These are phyloP conservation scores for Colostygia pectinataria DNA, from an alignment of 2,888 invertebrate species.

Conservation along the genomic window DNA sequence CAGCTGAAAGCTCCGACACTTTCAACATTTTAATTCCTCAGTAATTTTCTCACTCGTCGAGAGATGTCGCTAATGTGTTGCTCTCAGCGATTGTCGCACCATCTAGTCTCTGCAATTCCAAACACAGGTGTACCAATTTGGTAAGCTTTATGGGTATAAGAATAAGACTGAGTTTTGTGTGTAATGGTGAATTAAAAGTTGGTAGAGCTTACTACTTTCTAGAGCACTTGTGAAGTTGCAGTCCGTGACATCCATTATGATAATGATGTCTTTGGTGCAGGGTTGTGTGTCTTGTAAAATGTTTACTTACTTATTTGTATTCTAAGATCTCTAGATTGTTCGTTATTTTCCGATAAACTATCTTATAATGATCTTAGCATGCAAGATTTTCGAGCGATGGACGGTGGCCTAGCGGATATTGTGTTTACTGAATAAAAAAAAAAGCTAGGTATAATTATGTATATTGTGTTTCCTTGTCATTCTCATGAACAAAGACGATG, in stretches of 20 bases:
- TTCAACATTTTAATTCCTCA: slow-evolving; percentile 64
- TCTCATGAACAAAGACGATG: too few species aligned
- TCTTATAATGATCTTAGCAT: too few species aligned
- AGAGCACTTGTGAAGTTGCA: slow-evolving; percentile 74
- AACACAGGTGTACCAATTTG: slow-evolving; percentile 40
- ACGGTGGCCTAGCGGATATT: too few species aligned
- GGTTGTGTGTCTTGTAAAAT: too few species aligned
- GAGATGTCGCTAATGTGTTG: slow-evolving; percentile 80
- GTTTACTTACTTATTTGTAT: too few species aligned
- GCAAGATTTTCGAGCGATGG: too few species aligned
- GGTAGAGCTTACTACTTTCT: slow-evolving; percentile 59
- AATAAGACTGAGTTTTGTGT: slow-evolving; percentile 40
- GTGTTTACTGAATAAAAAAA: too few species aligned
- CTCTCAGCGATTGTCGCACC: slow-evolving; percentile 68
- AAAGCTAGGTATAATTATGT: too few species aligned
- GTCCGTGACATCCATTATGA: slow-evolving; percentile 81
- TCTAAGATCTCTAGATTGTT: too few species aligned
- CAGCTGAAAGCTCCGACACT: slow-evolving; percentile 53
- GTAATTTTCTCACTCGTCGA: slow-evolving; percentile 76
- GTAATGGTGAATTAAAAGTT: slow-evolving; percentile 25
- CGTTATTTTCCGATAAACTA: too few species aligned
- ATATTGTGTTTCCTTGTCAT: too few species aligned
- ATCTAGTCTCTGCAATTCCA: slow-evolving; percentile 58
- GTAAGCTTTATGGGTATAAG: slow-evolving; percentile 18
- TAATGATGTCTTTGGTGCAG: slow-evolving; percentile 71